Conservation (phyloP, 2,113 vertebrate genomes). For the Tragulus kanchil region DNA sequence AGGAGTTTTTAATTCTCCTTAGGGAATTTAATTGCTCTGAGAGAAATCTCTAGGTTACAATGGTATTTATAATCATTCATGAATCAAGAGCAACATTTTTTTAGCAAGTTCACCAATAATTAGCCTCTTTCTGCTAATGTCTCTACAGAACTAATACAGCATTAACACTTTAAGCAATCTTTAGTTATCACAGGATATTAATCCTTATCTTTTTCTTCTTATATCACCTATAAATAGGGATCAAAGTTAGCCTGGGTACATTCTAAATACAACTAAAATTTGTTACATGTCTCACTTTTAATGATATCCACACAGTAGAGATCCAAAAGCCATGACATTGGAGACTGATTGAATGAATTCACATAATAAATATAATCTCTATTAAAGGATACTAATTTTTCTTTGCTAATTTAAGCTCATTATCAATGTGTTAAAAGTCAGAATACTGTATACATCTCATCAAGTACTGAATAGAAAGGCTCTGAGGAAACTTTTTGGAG, state of each 20-base stretch:
- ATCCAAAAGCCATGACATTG: not conserved
- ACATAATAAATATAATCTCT: not conserved
- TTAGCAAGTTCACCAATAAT: not conserved
- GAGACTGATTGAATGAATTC: not conserved
- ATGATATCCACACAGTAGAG: not conserved
- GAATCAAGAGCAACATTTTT: not conserved
- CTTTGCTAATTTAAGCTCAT: not conserved
- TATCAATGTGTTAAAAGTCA: not conserved
- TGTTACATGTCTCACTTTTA: not conserved
- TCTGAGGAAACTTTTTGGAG: not conserved
- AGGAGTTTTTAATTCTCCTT: not conserved
- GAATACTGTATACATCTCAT: not conserved
- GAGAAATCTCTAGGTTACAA: not conserved
- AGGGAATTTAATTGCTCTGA: not conserved
- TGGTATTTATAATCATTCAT: constrained; percentile 8
- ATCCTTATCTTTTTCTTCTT: not conserved
- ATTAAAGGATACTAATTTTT: not conserved
- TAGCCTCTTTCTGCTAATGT: not conserved
- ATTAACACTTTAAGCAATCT: not conserved
- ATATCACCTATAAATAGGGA: not conserved
- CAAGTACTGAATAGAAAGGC: not conserved
- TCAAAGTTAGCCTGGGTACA: not conserved
- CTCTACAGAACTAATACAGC: not conserved
- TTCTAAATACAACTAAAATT: constrained; percentile 18
- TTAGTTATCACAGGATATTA: not conserved